Evolutionary conservation across 2,113 vertebrate species (phyloP).

Genomic region (Oryzias melastigma): DNA sequence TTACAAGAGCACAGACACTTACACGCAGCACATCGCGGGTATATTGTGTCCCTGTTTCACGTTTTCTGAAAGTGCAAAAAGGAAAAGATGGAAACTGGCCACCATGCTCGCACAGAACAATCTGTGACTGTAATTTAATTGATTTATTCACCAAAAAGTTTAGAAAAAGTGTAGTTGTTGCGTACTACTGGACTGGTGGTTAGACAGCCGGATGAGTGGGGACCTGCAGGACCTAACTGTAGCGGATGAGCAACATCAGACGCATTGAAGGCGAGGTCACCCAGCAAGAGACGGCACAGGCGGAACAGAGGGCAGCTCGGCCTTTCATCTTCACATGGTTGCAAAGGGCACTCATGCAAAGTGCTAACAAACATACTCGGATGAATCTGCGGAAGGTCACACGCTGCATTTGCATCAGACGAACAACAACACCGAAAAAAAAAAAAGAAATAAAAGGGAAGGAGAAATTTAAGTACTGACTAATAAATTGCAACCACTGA

Average conservation of each 20-base stretch:
- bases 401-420: conserved; percentile 40
- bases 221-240: conserved; percentile 25
- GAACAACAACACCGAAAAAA: conserved; percentile 12
- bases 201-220: conserved; percentile 13
- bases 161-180: no score
- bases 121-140: no score
- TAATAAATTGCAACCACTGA: conserved; percentile 33
- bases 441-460: background rate
- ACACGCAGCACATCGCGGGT: conserved; percentile 52
- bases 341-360: conserved; percentile 32
- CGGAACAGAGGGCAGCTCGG: conserved; percentile 45
- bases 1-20: conserved; percentile 52
- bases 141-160: no score
- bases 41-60: conserved; percentile 58
- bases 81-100: conserved; percentile 10
- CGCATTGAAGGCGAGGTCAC: conserved; percentile 59
- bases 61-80: conserved; percentile 43
- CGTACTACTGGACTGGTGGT: conserved; percentile 2
- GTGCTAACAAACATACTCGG: conserved; percentile 37
- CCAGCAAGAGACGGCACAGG: conserved; percentile 37
- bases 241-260: conserved; percentile 34
- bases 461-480: conserved; percentile 9
- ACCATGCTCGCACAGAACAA: background rate
- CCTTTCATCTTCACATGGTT: conserved; percentile 54
- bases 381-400: conserved; percentile 59